Evolutionary conservation across 2,797 vertebrate genomes (phyloP).

Genomic region (Dipus sagitta): DNA sequence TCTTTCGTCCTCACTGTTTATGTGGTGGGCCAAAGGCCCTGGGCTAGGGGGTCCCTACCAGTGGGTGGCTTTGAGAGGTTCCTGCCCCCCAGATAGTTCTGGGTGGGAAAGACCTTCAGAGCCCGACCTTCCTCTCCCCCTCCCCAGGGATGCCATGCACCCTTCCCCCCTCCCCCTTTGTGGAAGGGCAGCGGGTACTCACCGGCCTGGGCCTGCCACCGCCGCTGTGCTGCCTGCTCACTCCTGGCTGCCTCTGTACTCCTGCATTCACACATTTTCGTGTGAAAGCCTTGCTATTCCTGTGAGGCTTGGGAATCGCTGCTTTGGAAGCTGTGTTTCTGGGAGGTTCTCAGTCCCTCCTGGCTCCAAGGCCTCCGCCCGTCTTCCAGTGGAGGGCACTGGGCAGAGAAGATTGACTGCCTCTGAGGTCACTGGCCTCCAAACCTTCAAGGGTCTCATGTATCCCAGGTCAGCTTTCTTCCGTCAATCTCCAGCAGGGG

Average conservation of each 20-base stretch:
- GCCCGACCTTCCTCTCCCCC: not conserved
- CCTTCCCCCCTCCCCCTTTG: not conserved
- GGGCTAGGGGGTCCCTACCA: not conserved
- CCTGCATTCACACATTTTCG: slow-evolving; percentile 66
- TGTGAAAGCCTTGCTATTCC: slow-evolving; percentile 62
- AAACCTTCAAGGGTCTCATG: accelerated
- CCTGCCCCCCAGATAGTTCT: not conserved
- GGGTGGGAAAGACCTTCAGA: not conserved
- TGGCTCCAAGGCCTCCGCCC: not conserved
- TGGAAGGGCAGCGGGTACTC: slow-evolving; percentile 32
- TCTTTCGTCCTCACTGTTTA: too few relatives aligned
- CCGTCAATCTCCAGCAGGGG: not conserved
- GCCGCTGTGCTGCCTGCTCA: not conserved
- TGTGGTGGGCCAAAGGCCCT: not conserved
- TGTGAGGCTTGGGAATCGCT: slow-evolving; percentile 54
- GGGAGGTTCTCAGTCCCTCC: slow-evolving; percentile 32
- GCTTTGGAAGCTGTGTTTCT: not conserved
- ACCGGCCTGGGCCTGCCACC: not conserved
- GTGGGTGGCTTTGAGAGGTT: not conserved
- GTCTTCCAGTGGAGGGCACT: not conserved
- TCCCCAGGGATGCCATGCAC: accelerated
- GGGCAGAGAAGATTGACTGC: not conserved
- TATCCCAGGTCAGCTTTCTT: not conserved
- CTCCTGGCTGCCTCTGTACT: slow-evolving; percentile 50
- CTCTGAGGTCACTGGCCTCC: not conserved